Percentiles rank a stretch among this genome's conserved stretches.
These are phyloP conservation scores for Luscinia luscinia DNA, from an alignment of 2,797 vertebrate genomes.

Conservation along the genomic window DNA sequence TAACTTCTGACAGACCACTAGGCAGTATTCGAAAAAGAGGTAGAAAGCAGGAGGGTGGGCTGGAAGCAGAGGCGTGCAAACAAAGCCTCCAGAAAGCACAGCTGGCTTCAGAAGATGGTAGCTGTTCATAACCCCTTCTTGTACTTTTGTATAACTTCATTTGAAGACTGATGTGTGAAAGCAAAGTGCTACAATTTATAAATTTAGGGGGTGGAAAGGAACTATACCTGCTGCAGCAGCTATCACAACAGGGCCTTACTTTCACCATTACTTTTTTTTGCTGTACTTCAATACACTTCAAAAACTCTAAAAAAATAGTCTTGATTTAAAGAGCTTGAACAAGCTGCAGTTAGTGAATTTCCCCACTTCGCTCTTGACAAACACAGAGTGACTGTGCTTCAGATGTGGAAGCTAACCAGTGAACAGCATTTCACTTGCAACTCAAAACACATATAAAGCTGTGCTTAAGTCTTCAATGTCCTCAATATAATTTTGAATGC, in stretches of 20 bases:
- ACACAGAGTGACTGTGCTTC: background rate
- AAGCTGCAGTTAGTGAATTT: background rate
- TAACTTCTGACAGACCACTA: background rate
- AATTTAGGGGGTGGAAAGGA: background rate
- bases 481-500: background rate
- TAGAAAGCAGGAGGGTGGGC: background rate
- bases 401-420: background rate
- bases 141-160: background rate
- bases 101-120: background rate
- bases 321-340: background rate
- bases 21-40: background rate
- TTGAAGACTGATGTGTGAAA: background rate
- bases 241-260: background rate
- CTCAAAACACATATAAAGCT: background rate
- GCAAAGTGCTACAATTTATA: background rate
- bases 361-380: background rate
- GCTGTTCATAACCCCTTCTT: background rate
- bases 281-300: background rate
- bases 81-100: background rate
- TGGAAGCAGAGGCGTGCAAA: background rate
- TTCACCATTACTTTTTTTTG: background rate
- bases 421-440: conserved; percentile 8
- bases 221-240: background rate
- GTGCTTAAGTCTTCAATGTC: background rate
- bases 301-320: background rate